Evolutionary conservation across 2,113 vertebrate genomes (phyloP).

Genomic region (Progne subis): DNA sequence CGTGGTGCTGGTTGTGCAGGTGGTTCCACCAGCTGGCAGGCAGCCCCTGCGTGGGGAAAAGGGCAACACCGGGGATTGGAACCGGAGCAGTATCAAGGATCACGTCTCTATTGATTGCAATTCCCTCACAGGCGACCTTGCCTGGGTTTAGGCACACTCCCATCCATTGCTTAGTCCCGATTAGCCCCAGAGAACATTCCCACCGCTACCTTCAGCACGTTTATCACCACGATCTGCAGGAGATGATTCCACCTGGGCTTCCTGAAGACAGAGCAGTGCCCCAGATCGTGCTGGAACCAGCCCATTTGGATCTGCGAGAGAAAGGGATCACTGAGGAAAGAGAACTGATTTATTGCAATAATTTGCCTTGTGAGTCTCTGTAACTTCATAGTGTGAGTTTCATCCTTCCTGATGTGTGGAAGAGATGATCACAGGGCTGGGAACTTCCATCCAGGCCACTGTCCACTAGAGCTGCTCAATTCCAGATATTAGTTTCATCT

Average conservation of each 20-base stretch:
- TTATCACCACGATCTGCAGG: conserved; percentile 62
- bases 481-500: background rate
- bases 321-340: background rate
- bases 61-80: background rate
- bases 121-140: background rate
- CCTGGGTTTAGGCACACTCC: background rate
- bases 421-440: background rate
- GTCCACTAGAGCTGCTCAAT: background rate
- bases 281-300: conserved; percentile 74
- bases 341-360: background rate
- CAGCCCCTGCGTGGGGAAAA: conserved; percentile 64
- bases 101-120: background rate
- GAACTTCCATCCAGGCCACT: background rate
- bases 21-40: conserved; percentile 85
- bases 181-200: background rate
- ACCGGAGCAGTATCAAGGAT: background rate
- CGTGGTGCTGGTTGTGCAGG: conserved; percentile 84
- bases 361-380: background rate
- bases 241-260: conserved; percentile 70
- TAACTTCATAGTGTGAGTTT: background rate
- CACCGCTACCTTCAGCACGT: conserved; percentile 59
- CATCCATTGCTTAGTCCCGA: background rate
- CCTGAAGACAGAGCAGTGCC: conserved; percentile 72
- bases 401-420: background rate
- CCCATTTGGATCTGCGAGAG: conserved; percentile 60